Conservation (phyloP, 2,888 invertebrate genomes). For the Drosophila leonis region DNA sequence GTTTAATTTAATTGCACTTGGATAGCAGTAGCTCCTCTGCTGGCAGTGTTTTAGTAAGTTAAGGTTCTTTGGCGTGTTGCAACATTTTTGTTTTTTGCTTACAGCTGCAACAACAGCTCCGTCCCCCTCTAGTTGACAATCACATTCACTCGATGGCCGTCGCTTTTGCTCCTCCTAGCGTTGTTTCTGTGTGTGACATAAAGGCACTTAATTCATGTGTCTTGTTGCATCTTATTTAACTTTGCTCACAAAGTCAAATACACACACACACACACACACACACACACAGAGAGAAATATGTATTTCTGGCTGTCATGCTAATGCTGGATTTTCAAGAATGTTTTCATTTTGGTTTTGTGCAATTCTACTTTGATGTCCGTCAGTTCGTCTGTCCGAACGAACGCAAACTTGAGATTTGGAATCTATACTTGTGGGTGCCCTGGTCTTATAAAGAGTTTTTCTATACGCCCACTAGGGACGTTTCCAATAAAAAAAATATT, state of each 20-base stretch:
- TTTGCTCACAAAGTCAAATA: neutral
- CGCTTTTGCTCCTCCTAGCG: slow-evolving; percentile 3
- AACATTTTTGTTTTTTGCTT: slow-evolving; percentile 67
- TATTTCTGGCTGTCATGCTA: neutral
- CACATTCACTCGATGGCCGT: slow-evolving; percentile 48
- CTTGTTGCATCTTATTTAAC: slow-evolving; percentile 24
- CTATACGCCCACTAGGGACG: too few relatives aligned
- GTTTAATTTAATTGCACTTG: slow-evolving; percentile 58
- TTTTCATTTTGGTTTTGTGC: too few relatives aligned
- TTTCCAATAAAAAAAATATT: too few relatives aligned
- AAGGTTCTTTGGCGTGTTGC: slow-evolving; percentile 43
- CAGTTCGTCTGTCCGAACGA: too few relatives aligned
- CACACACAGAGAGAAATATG: too few relatives aligned
- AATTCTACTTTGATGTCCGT: too few relatives aligned
- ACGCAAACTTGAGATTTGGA: too few relatives aligned
- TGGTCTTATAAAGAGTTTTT: too few relatives aligned
- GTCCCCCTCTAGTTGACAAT: slow-evolving; percentile 38
- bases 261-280: too few relatives aligned
- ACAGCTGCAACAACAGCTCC: slow-evolving; percentile 43
- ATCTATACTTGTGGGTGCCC: too few relatives aligned
- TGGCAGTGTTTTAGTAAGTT: slow-evolving; percentile 39
- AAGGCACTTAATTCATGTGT: slow-evolving; percentile 15
- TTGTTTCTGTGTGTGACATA: slow-evolving; percentile 23
- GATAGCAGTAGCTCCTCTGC: slow-evolving; percentile 3
- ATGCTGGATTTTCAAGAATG: neutral